Evolutionary conservation across 2,888 invertebrate genomes (phyloP), one percentile per base, ranked within the genome.

Genomic region (Epinotia brunnichana): DNA sequence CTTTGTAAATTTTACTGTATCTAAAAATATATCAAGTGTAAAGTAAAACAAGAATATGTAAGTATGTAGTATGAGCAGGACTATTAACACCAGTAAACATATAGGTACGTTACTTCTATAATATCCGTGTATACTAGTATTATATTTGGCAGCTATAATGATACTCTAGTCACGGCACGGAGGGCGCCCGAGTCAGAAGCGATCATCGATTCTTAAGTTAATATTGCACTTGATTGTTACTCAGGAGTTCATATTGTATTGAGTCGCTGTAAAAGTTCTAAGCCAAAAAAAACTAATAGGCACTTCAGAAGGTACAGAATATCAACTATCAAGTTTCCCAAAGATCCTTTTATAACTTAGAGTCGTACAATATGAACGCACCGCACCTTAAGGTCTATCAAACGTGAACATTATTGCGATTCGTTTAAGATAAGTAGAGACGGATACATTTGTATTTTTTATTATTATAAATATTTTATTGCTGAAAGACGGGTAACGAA

Each of bases 371-470:
- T 57, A 68, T 57, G 68, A 73, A 68, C 72, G 62, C 72, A 62
- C 72, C 57, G 39, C 35, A 48, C 62, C 72, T 73, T 73, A 73
- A 56, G 56, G 21, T n/a, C 72, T 72, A 70, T 69, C 69, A 70
- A 62, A 75, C 77, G 67, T 69, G 39, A 64, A 61, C 64, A 68
- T 73, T 76, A 75, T 75, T 75, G 75, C 75, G 72, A 74, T 29
- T 71, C 70, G 64, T 63, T 74, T 74, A 51, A 57, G 67, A 70
- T 74, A 69, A 72, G 56, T 63, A 54, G 57, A 73, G 76, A 75
- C 75, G 75, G 76, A 75, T 68, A 74, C 64, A 69, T 74, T 73
- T 68, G 69, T 67, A 69, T 57, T 62, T 61, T 56, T 67, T 59
- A 69, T 57, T 48, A 53, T 64, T 68, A 73, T 61, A 64, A 57